These are phyloP conservation scores for Okapia johnstoni DNA, from an alignment of 2,113 vertebrate species.

Conservation along the genomic window DNA sequence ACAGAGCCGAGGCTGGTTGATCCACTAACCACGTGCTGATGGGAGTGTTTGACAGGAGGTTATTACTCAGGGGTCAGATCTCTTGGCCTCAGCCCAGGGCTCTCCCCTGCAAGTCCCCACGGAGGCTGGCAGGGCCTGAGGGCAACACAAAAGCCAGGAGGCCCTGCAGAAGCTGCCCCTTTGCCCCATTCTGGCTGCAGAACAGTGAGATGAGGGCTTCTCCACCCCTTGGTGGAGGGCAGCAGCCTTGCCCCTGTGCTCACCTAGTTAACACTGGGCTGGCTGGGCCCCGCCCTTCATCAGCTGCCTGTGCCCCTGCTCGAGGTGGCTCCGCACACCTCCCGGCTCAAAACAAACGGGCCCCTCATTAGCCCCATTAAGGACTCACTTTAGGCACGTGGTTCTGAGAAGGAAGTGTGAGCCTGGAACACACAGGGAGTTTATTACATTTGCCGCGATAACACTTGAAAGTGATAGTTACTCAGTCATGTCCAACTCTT, in stretches of 20 bases:
- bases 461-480: not conserved
- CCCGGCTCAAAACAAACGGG: not conserved
- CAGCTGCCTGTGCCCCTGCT: not conserved
- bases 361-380: conserved; percentile 13
- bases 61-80: not conserved
- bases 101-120: not conserved
- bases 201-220: not conserved
- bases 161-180: not conserved
- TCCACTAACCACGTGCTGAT: not conserved
- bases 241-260: not conserved
- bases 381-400: conserved; percentile 1
- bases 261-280: not conserved
- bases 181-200: not conserved
- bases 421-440: not conserved
- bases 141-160: not conserved
- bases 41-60: not conserved
- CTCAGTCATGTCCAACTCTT: not conserved
- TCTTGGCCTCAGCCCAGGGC: not conserved
- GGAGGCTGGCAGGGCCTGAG: not conserved
- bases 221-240: not conserved
- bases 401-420: conserved; percentile 16
- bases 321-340: not conserved
- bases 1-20: not conserved
- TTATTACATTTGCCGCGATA: not conserved
- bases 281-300: not conserved